These are phyloP conservation scores for Apis florea DNA, from an alignment of 1,140 invertebrate genomes.

Conservation along the genomic window DNA sequence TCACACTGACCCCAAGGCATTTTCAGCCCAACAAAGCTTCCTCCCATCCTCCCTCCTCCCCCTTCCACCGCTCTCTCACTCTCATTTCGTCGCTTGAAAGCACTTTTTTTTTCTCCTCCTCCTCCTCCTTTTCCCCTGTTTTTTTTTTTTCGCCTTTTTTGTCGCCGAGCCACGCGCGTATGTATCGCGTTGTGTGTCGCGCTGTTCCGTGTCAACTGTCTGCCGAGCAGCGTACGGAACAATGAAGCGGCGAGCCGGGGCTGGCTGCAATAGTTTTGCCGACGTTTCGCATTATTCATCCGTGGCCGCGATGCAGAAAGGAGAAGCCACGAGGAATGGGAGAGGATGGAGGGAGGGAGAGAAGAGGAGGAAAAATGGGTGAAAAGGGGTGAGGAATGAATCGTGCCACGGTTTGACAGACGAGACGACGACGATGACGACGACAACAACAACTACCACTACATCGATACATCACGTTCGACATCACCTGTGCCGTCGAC, in stretches of 20 bases:
- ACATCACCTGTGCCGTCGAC: conserved; percentile 2
- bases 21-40: conserved; percentile 31
- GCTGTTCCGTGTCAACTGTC: conserved; percentile 51
- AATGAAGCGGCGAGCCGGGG: conserved; percentile 54
- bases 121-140: neutral
- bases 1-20: conserved; percentile 39
- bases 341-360: neutral
- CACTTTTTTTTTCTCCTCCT: no score
- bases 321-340: neutral
- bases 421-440: neutral
- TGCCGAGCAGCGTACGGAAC: conserved; percentile 33
- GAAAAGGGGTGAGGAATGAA: conserved; percentile 26
- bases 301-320: conserved; percentile 42
- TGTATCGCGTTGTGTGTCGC: conserved; percentile 20
- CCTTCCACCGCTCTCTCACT: no score
- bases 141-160: conserved; percentile 34
- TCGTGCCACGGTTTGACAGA: conserved; percentile 35
- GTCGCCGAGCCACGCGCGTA: conserved; percentile 16
- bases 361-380: neutral
- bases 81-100: neutral
- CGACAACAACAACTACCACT: neutral
- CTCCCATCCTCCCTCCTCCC: neutral
- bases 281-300: conserved; percentile 47
- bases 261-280: conserved; percentile 54
- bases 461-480: conserved; percentile 15